Base-by-base conservation (phyloP, 1,140 invertebrate species). In the Dolichoris vasculosae region DNA sequence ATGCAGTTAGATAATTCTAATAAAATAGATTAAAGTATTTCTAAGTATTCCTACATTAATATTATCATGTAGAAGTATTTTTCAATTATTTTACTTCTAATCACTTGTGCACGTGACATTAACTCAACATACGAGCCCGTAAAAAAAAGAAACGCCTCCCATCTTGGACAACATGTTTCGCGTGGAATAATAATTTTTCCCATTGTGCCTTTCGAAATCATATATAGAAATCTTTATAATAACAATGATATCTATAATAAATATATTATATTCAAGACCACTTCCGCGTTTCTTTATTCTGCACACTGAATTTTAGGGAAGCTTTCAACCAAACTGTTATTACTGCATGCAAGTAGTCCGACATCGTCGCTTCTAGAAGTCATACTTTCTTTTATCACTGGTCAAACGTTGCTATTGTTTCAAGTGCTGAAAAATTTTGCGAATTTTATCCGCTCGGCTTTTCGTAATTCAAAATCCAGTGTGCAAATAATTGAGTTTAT, bases 221-320 rank as follows among this genome's bases (percentile, higher is more conserved):
- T 32, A 40, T 77, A 69, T 51, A 59, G 77, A 85, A 73, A 73
- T 71, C 26, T 32, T 55, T 6, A 73, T 38, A 80, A 85, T 71
- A 84, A 71, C 23, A 51, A 51, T 48, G 38, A 0, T 48, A 3
- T 35, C 26, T 48, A n/a, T 84, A 46, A 38, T 75, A 32, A 59
- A 85, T 55, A 59, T 73, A 80, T 85, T 73, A 35, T 43, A n/a
- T 80, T 80, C 48, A n/a, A 30, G 23, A 40, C 26, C 0, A 46
- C 83, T 85, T 85, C 77, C 75, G 83, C 43, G 75, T 55, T 26
- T 55, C 46, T 48, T 76, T 43, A 32, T 51, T 51, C n/a, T 71
- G 35, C 11, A 35, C 20, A 35, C 43, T 20, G 20, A 35, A 48
- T 38, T 81, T 82, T 59, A n/a, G 67, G 64, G 67, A 71, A 67